Evolutionary conservation across 2,113 vertebrate species (phyloP).

Genomic region (Nematolebias whitei): DNA sequence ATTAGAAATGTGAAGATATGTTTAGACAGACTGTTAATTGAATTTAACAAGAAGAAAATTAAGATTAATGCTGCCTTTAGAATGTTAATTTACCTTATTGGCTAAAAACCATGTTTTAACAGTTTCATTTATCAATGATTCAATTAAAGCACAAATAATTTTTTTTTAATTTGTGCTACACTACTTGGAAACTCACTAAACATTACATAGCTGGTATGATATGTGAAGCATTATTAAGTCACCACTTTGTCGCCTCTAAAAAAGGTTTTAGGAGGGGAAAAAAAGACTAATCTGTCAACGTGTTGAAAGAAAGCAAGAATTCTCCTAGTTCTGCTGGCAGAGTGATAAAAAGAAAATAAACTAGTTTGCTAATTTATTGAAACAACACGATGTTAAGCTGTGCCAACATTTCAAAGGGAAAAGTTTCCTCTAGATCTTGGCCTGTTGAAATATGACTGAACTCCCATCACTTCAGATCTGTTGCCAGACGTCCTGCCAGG

Average conservation of each 20-base stretch:
- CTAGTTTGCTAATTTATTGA: constrained; percentile 42
- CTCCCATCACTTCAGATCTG: constrained; percentile 53
- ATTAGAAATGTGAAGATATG: too few relatives aligned
- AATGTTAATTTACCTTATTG: too few relatives aligned
- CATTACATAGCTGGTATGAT: too few relatives aligned
- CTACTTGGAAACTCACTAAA: neutral
- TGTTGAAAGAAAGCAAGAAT: constrained; percentile 16
- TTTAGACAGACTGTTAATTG: too few relatives aligned
- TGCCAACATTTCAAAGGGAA: constrained; percentile 42
- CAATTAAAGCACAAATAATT: too few relatives aligned
- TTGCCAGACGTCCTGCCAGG: constrained; percentile 57
- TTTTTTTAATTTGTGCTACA: too few relatives aligned
- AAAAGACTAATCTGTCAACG: neutral
- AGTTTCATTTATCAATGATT: too few relatives aligned
- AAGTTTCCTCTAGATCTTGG: constrained; percentile 49
- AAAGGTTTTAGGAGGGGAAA: neutral
- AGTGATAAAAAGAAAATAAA: constrained; percentile 36
- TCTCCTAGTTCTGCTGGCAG: constrained; percentile 15
- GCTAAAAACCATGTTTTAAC: too few relatives aligned
- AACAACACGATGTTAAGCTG: neutral
- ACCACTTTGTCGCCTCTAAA: neutral
- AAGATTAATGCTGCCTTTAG: too few relatives aligned
- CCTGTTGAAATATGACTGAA: constrained; percentile 60
- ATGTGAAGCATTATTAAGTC: too few relatives aligned
- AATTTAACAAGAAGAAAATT: too few relatives aligned